These are phyloP conservation scores for Meganola albula DNA, from an alignment of 2,888 invertebrate genomes.

Conservation along the genomic window DNA sequence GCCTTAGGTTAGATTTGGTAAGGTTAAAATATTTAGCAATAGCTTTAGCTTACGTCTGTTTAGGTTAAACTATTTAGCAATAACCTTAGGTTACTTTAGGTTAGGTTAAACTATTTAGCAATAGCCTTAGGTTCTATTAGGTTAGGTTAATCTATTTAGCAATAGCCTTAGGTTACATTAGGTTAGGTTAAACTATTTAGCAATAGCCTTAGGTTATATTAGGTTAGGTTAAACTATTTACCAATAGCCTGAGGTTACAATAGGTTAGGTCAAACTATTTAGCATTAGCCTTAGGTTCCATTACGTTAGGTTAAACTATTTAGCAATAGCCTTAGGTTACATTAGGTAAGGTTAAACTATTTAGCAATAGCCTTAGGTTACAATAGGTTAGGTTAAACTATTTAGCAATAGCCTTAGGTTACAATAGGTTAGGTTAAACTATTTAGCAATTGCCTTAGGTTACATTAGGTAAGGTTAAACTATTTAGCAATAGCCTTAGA, in stretches of 20 bases:
- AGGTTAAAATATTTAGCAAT: too few relatives aligned
- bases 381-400: constrained; percentile 1
- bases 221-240: too few relatives aligned
- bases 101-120: background rate
- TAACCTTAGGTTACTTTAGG: background rate
- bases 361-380: constrained; percentile 1
- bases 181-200: constrained; percentile 4
- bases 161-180: constrained; percentile 4
- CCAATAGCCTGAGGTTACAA: background rate
- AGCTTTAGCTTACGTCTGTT: too few relatives aligned
- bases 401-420: too few relatives aligned
- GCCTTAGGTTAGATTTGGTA: too few relatives aligned
- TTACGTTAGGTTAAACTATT: background rate
- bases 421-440: constrained; percentile 1
- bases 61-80: too few relatives aligned
- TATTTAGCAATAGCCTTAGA: too few relatives aligned
- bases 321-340: too few relatives aligned
- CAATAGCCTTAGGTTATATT: too few relatives aligned
- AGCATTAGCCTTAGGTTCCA: background rate
- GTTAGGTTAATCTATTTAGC: too few relatives aligned
- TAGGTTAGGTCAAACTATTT: background rate
- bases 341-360: too few relatives aligned
- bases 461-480: constrained; percentile 1
- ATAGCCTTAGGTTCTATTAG: background rate
- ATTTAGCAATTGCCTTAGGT: too few relatives aligned